phyloP scores from a whole-genome alignment of 2,888 invertebrate species.

The Podabrus alpinus region DNA sequence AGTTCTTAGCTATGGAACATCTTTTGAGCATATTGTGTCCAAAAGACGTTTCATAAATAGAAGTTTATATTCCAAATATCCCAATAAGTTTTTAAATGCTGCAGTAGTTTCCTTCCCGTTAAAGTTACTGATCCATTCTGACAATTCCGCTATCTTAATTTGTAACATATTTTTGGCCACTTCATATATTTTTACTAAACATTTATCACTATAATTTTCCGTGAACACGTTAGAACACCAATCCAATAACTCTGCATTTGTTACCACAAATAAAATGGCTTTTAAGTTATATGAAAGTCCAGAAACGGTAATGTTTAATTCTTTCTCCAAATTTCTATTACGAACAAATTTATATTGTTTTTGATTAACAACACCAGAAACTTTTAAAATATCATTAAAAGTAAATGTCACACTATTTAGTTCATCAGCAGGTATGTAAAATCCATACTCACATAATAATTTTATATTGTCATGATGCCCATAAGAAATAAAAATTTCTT shows the following conservation, averaged over 20 bases:
- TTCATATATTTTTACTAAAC: slow-evolving; percentile 22
- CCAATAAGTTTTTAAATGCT: background rate
- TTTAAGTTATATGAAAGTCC: slow-evolving; percentile 71
- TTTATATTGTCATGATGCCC: slow-evolving; percentile 81
- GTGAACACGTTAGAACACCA: slow-evolving; percentile 35
- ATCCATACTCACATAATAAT: slow-evolving; percentile 87
- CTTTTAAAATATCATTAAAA: slow-evolving; percentile 59
- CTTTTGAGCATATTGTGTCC: background rate
- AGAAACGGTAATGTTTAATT: slow-evolving; percentile 65
- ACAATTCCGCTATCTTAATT: slow-evolving; percentile 10
- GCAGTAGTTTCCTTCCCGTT: background rate
- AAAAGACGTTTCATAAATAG: slow-evolving; percentile 11
- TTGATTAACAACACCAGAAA: slow-evolving; percentile 49
- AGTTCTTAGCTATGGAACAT: too few relatives aligned
- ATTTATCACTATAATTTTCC: slow-evolving; percentile 24
- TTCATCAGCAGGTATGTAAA: slow-evolving; percentile 70
- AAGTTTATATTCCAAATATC: slow-evolving; percentile 28
- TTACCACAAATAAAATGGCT: slow-evolving; percentile 46
- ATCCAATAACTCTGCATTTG: slow-evolving; percentile 26
- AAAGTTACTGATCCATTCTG: background rate
- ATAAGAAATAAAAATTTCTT: slow-evolving; percentile 88
- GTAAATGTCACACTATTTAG: slow-evolving; percentile 69
- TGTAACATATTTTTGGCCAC: slow-evolving; percentile 19
- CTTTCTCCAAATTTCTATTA: slow-evolving; percentile 63
- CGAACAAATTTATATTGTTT: slow-evolving; percentile 65